A percentile compares a stretch with the other conserved stretches of the same genome.
These are phyloP conservation scores for Sturnus vulgaris DNA, from an alignment of 2,113 vertebrate genomes.

Conservation along the genomic window DNA sequence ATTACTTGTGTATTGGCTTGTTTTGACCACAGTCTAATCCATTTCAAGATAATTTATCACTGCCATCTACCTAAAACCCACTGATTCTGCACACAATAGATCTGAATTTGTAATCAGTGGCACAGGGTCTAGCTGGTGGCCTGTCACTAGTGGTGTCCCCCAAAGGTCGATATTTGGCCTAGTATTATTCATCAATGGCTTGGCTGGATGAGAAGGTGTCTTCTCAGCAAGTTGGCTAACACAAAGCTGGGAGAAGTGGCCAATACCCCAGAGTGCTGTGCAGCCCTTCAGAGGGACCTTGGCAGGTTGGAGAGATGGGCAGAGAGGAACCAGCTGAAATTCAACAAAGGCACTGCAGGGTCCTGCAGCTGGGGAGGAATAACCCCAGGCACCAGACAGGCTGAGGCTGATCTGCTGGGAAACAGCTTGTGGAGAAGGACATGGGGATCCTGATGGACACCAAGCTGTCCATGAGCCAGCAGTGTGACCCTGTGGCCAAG, in stretches of 20 bases:
- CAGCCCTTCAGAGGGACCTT: neutral
- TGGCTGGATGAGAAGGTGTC: neutral
- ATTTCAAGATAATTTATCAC: neutral
- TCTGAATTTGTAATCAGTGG: neutral
- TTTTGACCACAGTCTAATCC: neutral
- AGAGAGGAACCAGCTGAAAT: neutral
- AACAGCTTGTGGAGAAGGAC: neutral
- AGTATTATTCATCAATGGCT: neutral
- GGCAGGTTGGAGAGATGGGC: neutral
- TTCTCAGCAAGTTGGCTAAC: neutral
- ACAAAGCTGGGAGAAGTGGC: neutral
- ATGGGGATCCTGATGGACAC: neutral
- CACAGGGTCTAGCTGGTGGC: neutral
- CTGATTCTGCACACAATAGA: neutral
- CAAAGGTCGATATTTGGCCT: accelerated
- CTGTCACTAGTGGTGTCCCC: neutral
- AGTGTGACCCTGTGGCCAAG: neutral
- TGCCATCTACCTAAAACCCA: neutral
- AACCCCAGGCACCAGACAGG: neutral
- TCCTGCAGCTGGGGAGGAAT: neutral
- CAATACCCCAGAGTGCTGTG: accelerated
- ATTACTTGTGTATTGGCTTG: neutral
- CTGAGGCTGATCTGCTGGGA: neutral
- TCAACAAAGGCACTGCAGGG: neutral
- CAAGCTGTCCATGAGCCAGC: neutral